These are phyloP conservation scores for Oreotragus oreotragus DNA, from an alignment of 2,113 vertebrate genomes.

Conservation along the genomic window DNA sequence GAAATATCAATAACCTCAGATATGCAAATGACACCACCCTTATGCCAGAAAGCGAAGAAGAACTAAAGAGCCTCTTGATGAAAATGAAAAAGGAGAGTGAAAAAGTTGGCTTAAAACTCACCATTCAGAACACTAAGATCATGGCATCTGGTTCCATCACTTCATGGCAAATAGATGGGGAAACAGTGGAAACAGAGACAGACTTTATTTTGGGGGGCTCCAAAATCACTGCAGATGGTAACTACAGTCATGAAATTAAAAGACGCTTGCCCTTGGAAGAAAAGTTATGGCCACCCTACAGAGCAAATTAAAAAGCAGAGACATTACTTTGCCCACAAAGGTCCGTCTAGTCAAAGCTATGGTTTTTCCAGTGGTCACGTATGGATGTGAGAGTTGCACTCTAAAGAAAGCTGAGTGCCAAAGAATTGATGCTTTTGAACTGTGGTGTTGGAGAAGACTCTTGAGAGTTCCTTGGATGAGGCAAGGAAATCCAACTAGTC, in stretches of 20 bases:
- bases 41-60: not conserved
- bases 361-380: not conserved
- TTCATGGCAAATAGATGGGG: not conserved
- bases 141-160: not conserved
- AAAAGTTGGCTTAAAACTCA: not conserved
- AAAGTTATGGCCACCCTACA: not conserved
- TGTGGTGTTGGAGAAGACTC: not conserved
- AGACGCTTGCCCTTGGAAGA: not conserved
- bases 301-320: not conserved
- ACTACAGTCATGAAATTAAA: not conserved
- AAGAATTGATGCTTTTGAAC: not conserved
- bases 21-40: not conserved
- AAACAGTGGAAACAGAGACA: not conserved
- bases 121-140: not conserved
- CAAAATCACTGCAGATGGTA: not conserved
- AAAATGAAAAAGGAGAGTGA: not conserved
- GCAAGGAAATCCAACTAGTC: not conserved
- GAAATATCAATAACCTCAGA: not conserved
- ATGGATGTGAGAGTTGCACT: not conserved
- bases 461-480: not conserved
- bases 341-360: not conserved
- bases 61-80: not conserved
- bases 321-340: not conserved
- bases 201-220: not conserved
- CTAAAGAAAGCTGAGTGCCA: fast-evolving